Percentiles rank a stretch among this genome's conserved stretches.
Evolutionary conservation across 92 coral and sea anemone species (phyloP).

Genomic region (Actinostola sp.): DNA sequence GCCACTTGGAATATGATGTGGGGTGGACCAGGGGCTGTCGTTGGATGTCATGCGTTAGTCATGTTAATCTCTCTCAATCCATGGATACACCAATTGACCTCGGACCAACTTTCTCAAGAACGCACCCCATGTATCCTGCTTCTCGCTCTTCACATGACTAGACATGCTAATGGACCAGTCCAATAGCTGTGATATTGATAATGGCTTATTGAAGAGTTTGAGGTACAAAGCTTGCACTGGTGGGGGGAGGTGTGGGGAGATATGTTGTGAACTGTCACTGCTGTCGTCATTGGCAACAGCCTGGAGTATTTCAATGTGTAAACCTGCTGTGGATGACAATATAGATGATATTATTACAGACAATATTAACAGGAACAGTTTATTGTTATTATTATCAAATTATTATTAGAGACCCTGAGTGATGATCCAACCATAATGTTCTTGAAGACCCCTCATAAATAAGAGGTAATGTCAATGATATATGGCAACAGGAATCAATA

Average conservation of each 20-base stretch:
- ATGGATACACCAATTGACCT: conserved; percentile 84
- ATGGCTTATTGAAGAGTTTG: conserved; percentile 42
- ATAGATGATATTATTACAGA: neutral
- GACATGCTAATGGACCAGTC: conserved; percentile 26
- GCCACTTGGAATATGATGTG: too few species aligned
- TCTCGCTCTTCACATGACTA: neutral
- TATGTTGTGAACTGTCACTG: neutral
- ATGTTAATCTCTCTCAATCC: conserved; percentile 52
- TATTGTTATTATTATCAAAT: too few species aligned
- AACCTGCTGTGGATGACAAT: conserved; percentile 26
- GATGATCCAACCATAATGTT: too few species aligned
- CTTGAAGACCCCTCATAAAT: too few species aligned
- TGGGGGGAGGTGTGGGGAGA: conserved; percentile 15
- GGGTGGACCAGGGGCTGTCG: too few species aligned
- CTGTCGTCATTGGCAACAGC: conserved; percentile 9
- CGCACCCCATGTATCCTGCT: conserved; percentile 37
- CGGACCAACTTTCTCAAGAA: conserved; percentile 49
- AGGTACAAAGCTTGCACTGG: conserved; percentile 40
- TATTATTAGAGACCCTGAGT: too few species aligned
- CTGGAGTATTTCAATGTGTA: conserved; percentile 34
- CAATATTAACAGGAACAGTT: too few species aligned
- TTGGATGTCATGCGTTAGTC: neutral
- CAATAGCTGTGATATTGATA: conserved; percentile 31
- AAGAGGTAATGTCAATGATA: too few species aligned
- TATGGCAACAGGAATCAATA: too few species aligned